Base-by-base conservation (phyloP, 2,888 invertebrate species). In the Chaetogeoica ovagalla region DNA sequence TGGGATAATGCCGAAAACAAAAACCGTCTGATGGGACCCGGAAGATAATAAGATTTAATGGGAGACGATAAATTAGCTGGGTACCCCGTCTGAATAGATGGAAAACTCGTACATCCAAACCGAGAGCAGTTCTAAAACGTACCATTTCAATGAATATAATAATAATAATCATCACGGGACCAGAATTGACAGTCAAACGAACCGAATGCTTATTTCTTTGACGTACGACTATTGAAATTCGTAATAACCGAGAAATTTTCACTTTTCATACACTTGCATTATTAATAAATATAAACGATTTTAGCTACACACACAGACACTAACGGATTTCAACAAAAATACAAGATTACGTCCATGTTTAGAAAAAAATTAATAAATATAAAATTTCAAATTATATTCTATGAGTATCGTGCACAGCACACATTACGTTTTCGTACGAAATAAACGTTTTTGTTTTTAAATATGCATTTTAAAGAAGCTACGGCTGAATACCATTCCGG, bases 1-100 rank as follows among this genome's bases (percentile, higher is more conserved):
- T 79, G 57, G 70, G n/a, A 17, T 37, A 69, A 69, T 69, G 21
- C 52, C 39, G 77, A 79, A 71, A 79, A 77, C 77, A 75, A 76
- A 68, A 76, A 68, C 75, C 15, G 39, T 63, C 57, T 63, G 79
- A 79, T 79, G 63, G 65, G 71, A n/a, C 55, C 39, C 21, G 39
- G 39, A 55, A 62, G 71, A 79, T 79, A 79, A 79, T 55, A 21
- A 71, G 43, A 65, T 63, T 43, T 63, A 71, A 79, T 71, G 71
- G 71, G 9, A 15, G 63, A 62, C 62, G 23, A 70, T 70, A 77
- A 77, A 77, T 69, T 70, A 52, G 59, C 43, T 60, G 48, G 23
- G 63, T 57, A 57, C 57, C 1, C 30, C 57, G 37, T 75, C 55
- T 39, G 21, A 43, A 75, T 65, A 65, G 62, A 57, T 66, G 37